A percentile compares a stretch with the other conserved stretches of the same genome.
Evolutionary conservation across 2,888 invertebrate species (phyloP).

Genomic region (Erpobdella octoculata): DNA sequence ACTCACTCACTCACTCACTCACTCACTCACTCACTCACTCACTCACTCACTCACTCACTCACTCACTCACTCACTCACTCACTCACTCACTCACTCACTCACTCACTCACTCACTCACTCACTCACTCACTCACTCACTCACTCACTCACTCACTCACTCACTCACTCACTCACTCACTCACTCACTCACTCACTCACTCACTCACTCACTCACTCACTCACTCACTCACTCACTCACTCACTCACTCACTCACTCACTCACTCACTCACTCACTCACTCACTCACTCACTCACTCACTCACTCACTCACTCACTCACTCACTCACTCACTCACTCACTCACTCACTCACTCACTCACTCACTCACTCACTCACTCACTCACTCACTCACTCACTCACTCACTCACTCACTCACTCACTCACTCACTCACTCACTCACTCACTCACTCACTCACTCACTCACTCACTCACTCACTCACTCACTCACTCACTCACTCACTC

Average conservation of each 20-base stretch:
- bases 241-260: conserved; percentile 19
- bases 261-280: conserved; percentile 27
- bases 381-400: neutral
- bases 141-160: conserved; percentile 24
- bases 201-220: conserved; percentile 12
- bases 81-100: conserved; percentile 31
- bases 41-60: conserved; percentile 15
- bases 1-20: conserved; percentile 26
- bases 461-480: conserved; percentile 3
- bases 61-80: conserved; percentile 31
- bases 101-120: conserved; percentile 30
- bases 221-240: conserved; percentile 5
- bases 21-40: conserved; percentile 20
- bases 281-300: conserved; percentile 29
- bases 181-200: conserved; percentile 14
- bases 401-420: conserved; percentile 11
- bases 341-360: neutral
- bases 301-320: conserved; percentile 24
- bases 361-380: neutral
- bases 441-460: conserved; percentile 20
- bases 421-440: conserved; percentile 27
- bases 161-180: conserved; percentile 9
- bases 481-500: conserved; percentile 2
- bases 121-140: conserved; percentile 20
- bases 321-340: neutral